Conservation (phyloP, 2,888 invertebrate genomes). For the Anthophora plumipes region DNA sequence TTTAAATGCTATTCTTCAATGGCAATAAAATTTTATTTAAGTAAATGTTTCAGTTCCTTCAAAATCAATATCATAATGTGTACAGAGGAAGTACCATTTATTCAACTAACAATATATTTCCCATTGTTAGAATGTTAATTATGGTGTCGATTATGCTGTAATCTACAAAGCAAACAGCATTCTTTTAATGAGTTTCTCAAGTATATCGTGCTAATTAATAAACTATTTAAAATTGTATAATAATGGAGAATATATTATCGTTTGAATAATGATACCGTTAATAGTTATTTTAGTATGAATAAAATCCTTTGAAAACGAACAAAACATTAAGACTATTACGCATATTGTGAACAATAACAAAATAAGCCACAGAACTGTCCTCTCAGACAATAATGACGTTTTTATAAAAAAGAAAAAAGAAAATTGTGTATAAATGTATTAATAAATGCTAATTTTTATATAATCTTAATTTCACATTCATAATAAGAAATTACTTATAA, state of each 20-base stretch:
- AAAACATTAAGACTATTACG: neutral
- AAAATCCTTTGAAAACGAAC: neutral
- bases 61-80: slow-evolving; percentile 5
- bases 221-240: neutral
- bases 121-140: slow-evolving; percentile 13
- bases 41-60: neutral
- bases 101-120: slow-evolving; percentile 34
- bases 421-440: slow-evolving; percentile 39
- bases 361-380: slow-evolving; percentile 37
- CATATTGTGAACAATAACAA: slow-evolving; percentile 9
- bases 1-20: slow-evolving; percentile 11
- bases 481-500: slow-evolving; percentile 41
- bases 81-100: slow-evolving; percentile 18
- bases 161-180: slow-evolving; percentile 3
- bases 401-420: slow-evolving; percentile 51
- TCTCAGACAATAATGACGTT: slow-evolving; percentile 36
- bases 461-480: slow-evolving; percentile 40
- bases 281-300: neutral
- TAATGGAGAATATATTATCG: slow-evolving; percentile 31
- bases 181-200: neutral
- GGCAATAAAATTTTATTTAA: slow-evolving; percentile 15
- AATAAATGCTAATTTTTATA: slow-evolving; percentile 43
- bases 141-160: neutral
- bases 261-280: neutral
- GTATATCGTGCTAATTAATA: neutral